These are phyloP conservation scores for Dicrostonyx torquatus DNA, from an alignment of 2,797 vertebrate species.

Conservation along the genomic window DNA sequence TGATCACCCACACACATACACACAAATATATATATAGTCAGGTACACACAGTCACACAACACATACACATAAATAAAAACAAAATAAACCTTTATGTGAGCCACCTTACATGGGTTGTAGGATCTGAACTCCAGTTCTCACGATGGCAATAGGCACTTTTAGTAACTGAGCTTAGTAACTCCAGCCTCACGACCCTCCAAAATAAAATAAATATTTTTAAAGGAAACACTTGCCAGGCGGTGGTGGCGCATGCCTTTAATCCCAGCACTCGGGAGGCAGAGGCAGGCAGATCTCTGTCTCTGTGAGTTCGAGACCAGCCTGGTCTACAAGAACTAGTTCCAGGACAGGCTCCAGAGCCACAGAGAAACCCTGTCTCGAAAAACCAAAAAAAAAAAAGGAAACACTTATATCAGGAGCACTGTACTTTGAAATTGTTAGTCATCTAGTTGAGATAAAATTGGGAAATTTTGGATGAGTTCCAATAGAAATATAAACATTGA, in stretches of 20 bases:
- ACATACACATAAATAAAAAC: not conserved
- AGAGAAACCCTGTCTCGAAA: no score
- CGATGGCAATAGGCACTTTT: not conserved
- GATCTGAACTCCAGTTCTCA: not conserved
- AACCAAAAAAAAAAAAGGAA: no score
- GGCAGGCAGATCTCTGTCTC: no score
- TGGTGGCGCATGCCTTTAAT: no score
- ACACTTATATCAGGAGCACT: not conserved
- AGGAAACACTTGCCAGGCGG: not conserved
- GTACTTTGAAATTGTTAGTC: not conserved
- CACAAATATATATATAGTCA: not conserved
- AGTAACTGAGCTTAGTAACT: not conserved
- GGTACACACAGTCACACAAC: not conserved
- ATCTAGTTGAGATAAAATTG: not conserved
- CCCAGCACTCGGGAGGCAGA: no score
- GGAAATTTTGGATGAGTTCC: conserved; percentile 1
- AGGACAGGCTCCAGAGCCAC: no score
- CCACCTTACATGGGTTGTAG: not conserved
- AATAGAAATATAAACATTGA: conserved; percentile 26
- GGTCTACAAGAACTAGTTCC: no score
- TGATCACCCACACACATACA: not conserved
- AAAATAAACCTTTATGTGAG: not conserved
- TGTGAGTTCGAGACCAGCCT: no score
- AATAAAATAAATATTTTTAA: not conserved
- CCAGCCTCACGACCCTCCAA: not conserved